A percentile compares a stretch with the other conserved stretches of the same genome.
These are phyloP conservation scores for Alces alces DNA, from an alignment of 2,113 vertebrate species.

Conservation along the genomic window DNA sequence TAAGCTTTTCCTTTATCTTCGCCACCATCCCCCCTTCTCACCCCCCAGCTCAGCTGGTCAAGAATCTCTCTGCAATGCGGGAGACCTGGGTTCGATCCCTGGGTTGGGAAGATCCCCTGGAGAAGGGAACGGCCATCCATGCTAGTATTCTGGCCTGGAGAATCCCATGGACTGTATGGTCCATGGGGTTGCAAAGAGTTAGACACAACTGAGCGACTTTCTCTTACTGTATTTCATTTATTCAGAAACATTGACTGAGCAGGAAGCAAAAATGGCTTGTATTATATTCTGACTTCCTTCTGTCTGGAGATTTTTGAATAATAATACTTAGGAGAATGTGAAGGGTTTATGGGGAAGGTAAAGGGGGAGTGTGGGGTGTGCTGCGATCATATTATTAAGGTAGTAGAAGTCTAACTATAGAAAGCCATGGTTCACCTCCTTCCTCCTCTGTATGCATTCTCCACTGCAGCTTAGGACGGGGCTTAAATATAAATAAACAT, in stretches of 20 bases:
- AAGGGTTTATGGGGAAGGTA: background rate
- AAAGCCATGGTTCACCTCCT: background rate
- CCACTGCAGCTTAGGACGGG: background rate
- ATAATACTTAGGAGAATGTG: background rate
- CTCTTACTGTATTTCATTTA: background rate
- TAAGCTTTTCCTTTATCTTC: background rate
- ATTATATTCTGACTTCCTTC: background rate
- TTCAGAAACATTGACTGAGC: background rate
- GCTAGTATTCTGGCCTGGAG: background rate
- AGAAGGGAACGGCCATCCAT: background rate
- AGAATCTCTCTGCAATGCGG: background rate
- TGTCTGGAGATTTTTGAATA: background rate
- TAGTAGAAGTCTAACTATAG: background rate
- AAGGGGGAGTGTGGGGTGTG: background rate
- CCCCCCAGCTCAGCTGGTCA: background rate
- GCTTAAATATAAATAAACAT: background rate
- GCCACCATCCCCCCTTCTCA: fast-evolving
- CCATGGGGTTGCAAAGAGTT: background rate
- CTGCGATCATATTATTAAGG: background rate
- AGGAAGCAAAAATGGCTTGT: background rate
- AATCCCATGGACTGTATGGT: background rate
- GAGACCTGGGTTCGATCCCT: background rate
- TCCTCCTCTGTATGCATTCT: background rate
- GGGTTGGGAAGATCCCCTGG: background rate
- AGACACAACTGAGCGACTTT: background rate